phyloP scores from a whole-genome alignment of 2,888 invertebrate species.

The Temnothorax ravouxi region DNA sequence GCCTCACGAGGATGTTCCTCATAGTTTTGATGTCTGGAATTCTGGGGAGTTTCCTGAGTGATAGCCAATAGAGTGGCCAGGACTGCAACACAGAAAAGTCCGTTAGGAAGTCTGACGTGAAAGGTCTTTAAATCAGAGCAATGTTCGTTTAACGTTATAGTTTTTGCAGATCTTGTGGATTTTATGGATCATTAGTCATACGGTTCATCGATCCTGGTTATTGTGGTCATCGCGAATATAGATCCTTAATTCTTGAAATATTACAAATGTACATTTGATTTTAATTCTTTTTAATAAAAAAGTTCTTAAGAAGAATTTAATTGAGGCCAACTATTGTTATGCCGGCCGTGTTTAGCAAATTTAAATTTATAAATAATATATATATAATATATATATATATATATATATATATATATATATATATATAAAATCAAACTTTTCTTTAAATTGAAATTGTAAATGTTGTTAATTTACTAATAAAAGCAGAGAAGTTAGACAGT shows the following conservation, averaged over 20 bases:
- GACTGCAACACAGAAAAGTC: constrained; percentile 71
- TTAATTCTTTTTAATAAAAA: not conserved
- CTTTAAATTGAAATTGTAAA: not conserved
- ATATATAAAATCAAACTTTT: not conserved
- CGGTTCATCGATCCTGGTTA: not conserved
- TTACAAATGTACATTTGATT: not conserved
- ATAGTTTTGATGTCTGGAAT: constrained; percentile 67
- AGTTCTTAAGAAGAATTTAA: not conserved
- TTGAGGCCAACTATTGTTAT: not conserved
- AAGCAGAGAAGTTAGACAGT: not conserved
- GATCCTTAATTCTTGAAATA: constrained; percentile 1
- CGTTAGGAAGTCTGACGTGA: not conserved
- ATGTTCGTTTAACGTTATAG: not conserved
- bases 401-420: too few species aligned
- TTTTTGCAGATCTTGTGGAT: not conserved
- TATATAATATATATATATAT: too few species aligned
- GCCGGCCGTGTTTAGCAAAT: not conserved
- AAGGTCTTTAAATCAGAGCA: not conserved
- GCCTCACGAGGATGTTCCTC: constrained; percentile 90
- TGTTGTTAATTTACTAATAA: not conserved
- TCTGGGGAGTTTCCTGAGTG: constrained; percentile 72
- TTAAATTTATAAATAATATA: too few species aligned
- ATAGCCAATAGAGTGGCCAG: constrained; percentile 77
- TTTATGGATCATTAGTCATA: not conserved
- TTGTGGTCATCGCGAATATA: not conserved